Evolutionary conservation across 1,140 invertebrate species (phyloP).

Genomic region (Anastatus disparis): DNA sequence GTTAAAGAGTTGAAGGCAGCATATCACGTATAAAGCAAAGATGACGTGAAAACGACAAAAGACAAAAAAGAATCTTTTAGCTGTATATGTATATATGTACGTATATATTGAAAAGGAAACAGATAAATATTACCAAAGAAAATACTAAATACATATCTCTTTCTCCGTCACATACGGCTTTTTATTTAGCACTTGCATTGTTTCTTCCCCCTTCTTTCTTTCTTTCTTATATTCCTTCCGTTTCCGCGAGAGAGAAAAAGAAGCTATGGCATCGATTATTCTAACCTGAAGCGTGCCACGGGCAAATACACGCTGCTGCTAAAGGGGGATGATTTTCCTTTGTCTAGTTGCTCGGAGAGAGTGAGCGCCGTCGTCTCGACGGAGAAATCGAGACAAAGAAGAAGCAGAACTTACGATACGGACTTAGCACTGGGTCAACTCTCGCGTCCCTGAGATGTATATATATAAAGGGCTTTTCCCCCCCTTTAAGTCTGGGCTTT

Average conservation of each 20-base stretch:
- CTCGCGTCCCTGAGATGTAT: not conserved
- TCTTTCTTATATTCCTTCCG: not conserved
- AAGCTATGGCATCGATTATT: slow-evolving; percentile 17
- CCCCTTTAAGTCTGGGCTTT: too few species aligned
- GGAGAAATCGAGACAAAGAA: slow-evolving; percentile 32
- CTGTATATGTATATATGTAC: too few species aligned
- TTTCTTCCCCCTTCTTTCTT: not conserved
- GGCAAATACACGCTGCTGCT: not conserved
- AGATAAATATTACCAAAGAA: slow-evolving; percentile 16
- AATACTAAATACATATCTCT: not conserved
- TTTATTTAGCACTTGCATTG: slow-evolving; percentile 7
- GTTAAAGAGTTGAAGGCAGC: not conserved
- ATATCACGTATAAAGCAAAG: not conserved
- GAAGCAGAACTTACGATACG: not conserved
- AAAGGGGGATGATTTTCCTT: slow-evolving; percentile 32
- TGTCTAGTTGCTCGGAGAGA: too few species aligned
- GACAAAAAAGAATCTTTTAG: not conserved
- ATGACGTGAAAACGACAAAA: not conserved
- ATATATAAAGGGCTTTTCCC: not conserved
- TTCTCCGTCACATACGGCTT: not conserved
- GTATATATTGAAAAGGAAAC: too few species aligned
- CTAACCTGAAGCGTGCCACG: slow-evolving; percentile 4
- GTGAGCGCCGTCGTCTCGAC: not conserved
- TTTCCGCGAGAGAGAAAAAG: slow-evolving; percentile 6
- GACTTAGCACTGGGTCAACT: slow-evolving; percentile 28